phyloP scores from a whole-genome alignment of 2,113 vertebrate genomes.

The Burhinus bistriatus region DNA sequence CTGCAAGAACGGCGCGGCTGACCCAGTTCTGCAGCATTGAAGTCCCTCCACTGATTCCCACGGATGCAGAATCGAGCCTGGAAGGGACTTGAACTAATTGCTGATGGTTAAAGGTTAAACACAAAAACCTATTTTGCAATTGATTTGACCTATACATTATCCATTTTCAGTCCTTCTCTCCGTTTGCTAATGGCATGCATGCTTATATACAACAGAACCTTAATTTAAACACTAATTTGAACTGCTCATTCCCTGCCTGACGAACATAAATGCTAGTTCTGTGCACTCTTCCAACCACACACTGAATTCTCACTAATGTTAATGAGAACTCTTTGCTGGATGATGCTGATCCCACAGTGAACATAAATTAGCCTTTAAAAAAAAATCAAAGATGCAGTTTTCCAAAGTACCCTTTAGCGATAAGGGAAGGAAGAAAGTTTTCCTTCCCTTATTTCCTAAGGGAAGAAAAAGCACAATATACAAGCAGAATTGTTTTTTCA shows the following conservation, averaged over 20 bases:
- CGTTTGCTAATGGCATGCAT: not conserved
- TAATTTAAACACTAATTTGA: not conserved
- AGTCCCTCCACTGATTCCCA: not conserved
- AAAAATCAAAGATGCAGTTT: constrained; percentile 1
- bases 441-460: not conserved
- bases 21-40: not conserved
- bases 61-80: not conserved
- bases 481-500: not conserved
- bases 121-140: not conserved
- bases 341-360: not conserved
- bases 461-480: constrained; percentile 22
- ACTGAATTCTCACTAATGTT: not conserved
- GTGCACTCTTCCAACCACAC: not conserved
- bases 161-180: not conserved
- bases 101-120: not conserved
- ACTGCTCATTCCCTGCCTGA: not conserved
- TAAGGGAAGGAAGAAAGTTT: not conserved
- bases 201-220: not conserved
- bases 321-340: not conserved
- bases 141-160: constrained; percentile 44
- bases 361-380: not conserved
- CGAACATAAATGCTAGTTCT: not conserved
- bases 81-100: not conserved
- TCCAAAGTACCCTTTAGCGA: not conserved
- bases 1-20: not conserved